These are phyloP conservation scores for Malurus splendens DNA, from an alignment of 2,797 vertebrate species.

Conservation along the genomic window DNA sequence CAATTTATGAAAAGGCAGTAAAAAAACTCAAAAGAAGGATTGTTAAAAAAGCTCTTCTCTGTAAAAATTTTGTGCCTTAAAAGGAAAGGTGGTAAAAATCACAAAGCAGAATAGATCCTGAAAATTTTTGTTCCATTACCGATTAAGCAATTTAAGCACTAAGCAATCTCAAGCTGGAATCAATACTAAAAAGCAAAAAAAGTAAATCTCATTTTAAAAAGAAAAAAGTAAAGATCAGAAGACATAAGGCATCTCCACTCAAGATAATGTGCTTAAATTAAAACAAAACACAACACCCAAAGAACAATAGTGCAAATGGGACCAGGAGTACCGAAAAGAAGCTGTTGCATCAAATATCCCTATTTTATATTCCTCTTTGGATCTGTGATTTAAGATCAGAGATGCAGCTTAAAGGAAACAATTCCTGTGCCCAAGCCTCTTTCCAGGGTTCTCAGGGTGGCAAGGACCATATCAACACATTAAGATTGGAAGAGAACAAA, in stretches of 20 bases:
- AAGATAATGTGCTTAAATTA: neutral
- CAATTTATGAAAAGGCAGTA: neutral
- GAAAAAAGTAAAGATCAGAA: neutral
- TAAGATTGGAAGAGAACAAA: neutral
- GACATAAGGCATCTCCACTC: neutral
- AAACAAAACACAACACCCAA: neutral
- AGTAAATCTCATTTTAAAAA: accelerated
- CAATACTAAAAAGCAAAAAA: neutral
- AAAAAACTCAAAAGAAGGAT: neutral
- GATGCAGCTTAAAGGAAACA: neutral
- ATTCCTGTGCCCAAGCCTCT: neutral
- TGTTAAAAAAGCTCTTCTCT: neutral
- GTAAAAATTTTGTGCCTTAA: neutral
- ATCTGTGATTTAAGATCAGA: neutral
- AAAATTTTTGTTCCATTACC: neutral
- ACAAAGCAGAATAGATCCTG: neutral
- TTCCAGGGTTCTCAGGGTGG: neutral
- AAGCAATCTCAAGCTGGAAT: neutral
- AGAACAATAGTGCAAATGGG: neutral
- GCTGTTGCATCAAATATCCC: neutral
- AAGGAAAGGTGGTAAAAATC: neutral
- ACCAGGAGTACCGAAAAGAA: neutral
- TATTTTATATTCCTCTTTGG: neutral
- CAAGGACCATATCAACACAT: neutral
- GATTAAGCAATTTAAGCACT: neutral